A percentile compares a stretch with the other conserved stretches of the same genome.
phyloP scores from a whole-genome alignment of 2,113 vertebrate genomes.

The Myotis brandtii region DNA sequence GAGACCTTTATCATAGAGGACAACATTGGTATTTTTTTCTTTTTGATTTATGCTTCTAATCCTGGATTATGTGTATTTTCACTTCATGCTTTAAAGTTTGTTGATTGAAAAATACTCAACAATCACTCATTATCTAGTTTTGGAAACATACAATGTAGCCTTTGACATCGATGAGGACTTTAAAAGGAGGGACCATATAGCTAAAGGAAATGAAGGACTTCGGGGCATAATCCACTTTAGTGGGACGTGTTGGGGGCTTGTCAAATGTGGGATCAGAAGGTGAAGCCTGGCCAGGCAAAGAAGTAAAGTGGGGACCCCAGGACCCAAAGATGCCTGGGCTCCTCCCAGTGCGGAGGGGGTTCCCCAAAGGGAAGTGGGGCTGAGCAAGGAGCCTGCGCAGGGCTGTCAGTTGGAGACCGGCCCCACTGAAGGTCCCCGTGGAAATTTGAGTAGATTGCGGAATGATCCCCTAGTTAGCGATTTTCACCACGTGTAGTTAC shows the following conservation, averaged over 20 bases:
- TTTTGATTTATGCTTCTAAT: background rate
- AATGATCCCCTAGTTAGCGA: background rate
- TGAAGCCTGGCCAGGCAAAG: background rate
- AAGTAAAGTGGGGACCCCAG: background rate
- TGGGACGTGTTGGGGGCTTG: background rate
- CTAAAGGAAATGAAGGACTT: background rate
- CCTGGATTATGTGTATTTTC: background rate
- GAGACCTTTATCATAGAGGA: background rate
- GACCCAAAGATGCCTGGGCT: background rate
- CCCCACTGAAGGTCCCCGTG: background rate
- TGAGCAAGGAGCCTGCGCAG: rapidly evolving
- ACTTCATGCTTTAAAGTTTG: background rate
- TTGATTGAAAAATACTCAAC: background rate
- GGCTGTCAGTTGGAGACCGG: too few relatives aligned
- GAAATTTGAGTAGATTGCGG: background rate
- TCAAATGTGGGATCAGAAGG: background rate
- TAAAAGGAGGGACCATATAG: background rate
- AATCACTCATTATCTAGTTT: background rate
- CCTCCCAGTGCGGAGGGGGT: background rate
- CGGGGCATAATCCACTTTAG: background rate
- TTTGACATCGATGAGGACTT: constrained; percentile 12
- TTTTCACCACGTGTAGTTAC: background rate
- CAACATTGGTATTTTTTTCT: background rate
- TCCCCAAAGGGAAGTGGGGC: rapidly evolving
- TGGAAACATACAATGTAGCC: background rate